Evolutionary conservation across 2,113 vertebrate genomes (phyloP), one percentile per base, ranked within the genome.

Genomic region (Eptatretus burgeri): DNA sequence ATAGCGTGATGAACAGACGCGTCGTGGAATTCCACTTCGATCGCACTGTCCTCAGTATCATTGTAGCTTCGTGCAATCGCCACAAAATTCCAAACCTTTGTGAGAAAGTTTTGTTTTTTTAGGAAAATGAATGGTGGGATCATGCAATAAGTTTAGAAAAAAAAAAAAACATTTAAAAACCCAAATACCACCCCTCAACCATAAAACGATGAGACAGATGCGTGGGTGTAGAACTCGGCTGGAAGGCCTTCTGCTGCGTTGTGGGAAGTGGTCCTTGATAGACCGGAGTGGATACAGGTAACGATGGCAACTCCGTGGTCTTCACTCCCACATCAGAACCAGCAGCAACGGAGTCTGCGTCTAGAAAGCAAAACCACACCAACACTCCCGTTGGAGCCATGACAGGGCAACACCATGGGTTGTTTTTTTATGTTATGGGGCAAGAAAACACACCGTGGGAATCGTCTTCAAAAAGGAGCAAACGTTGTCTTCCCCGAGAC

Each of bases 1-100:
- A 89, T 89, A 53, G 85, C 80, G 1, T 95, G 91, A 56, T 98
- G 83, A 52, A 95, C 65, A 0, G 89, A 84, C 1, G 80, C 76
- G 72, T 98, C 85, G 1, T 98, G 91, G 66, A 98, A 98, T 64
- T 98, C 91, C 41, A 98, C 68, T 12, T 98, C 91, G 1, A 95
- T 79, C 65, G 89, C 87, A 18, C 82, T 88, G 74, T 94, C 89
- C 70, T 87, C 82, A 18, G 94, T 87, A 10, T 98, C 89, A 10
- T 80, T 86, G 76, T 98, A 95, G 65, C 84, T 80, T 49, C 89
- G 85, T 64, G 94, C 74, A 17, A 93, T 83, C 1, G 87, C 89
- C 56, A 87, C 65, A 0, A 87, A 94, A 69, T 98, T 98, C 91
- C 91, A 98, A 13, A 81, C 73, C 91, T 98, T 64, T n/a, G 18